These are phyloP conservation scores for Hypanus sabinus DNA, from an alignment of 2,113 vertebrate genomes.

Conservation along the genomic window DNA sequence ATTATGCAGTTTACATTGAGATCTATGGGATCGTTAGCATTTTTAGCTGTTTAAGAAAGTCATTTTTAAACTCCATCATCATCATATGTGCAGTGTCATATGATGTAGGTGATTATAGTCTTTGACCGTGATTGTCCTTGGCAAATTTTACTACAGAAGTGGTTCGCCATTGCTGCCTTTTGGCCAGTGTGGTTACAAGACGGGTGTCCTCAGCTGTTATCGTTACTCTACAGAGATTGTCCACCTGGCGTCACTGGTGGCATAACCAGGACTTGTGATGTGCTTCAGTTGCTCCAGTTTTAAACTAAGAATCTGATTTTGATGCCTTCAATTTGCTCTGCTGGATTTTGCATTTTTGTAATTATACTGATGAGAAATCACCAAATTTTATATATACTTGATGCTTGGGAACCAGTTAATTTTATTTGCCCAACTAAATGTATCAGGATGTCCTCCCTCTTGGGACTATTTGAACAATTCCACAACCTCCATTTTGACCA, in stretches of 20 bases:
- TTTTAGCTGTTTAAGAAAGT: neutral
- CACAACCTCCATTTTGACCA: neutral
- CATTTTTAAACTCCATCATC: neutral
- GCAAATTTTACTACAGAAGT: too few species aligned
- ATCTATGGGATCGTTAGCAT: neutral
- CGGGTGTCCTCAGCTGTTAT: too few species aligned
- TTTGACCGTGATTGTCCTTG: too few species aligned
- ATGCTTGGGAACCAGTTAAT: neutral
- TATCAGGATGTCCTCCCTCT: neutral
- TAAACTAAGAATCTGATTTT: neutral
- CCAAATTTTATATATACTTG: neutral
- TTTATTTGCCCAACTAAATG: neutral
- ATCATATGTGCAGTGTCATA: too few species aligned
- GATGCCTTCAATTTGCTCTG: neutral
- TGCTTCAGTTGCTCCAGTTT: neutral
- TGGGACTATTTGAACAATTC: neutral
- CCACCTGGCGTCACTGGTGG: too few species aligned
- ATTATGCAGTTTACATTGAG: neutral
- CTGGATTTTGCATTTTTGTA: neutral
- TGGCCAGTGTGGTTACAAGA: too few species aligned
- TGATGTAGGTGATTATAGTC: too few species aligned
- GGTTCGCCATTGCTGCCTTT: too few species aligned
- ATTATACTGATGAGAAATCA: neutral
- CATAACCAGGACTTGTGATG: too few species aligned
- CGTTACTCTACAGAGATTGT: too few species aligned